Evolutionary conservation across 2,797 vertebrate genomes (phyloP).

Genomic region (Heterohyrax brucei): DNA sequence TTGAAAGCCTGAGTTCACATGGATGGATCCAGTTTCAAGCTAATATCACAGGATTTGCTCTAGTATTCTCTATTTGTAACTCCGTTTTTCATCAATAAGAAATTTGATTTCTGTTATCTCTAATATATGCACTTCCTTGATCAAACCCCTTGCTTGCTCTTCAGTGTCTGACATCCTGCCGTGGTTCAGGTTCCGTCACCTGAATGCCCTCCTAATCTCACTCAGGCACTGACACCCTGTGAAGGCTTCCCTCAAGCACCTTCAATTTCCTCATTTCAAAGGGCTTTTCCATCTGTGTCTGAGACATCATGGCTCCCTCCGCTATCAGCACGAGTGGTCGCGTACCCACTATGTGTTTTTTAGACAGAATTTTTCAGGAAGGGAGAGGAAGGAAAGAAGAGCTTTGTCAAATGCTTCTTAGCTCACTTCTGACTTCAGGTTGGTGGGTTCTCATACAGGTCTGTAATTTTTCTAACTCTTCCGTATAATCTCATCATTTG

Average conservation of each 20-base stretch:
- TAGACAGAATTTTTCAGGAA: not conserved
- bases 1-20: constrained; percentile 15
- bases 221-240: not conserved
- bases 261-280: not conserved
- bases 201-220: not conserved
- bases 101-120: not conserved
- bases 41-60: not conserved
- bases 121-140: not conserved
- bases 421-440: not conserved
- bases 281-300: not conserved
- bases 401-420: not conserved
- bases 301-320: not conserved
- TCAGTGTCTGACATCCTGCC: not conserved
- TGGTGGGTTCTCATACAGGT: not conserved
- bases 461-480: not conserved
- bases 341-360: not conserved
- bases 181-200: not conserved
- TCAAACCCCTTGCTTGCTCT: not conserved
- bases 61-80: not conserved
- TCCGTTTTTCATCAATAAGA: not conserved
- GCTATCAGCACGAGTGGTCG: not conserved
- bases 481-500: not conserved
- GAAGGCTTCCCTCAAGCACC: rapidly evolving
- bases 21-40: not conserved
- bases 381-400: not conserved